Percentiles rank a stretch among this genome's conserved stretches.
Conservation (phyloP, 2,888 invertebrate genomes). For the Cremastinae sp. region DNA sequence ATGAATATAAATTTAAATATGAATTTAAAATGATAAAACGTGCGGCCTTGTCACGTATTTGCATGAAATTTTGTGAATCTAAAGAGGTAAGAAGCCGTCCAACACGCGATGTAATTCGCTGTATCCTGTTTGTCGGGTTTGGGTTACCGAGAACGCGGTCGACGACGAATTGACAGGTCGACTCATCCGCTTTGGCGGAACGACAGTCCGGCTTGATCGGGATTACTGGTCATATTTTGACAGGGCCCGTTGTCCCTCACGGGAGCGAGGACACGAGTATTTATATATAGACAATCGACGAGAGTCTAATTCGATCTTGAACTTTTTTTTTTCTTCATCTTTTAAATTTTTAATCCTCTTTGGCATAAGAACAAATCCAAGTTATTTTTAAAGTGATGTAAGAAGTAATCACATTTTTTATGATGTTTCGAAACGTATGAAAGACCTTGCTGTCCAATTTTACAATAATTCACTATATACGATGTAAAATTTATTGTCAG, state of each 20-base stretch:
- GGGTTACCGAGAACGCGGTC: neutral
- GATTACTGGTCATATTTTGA: conserved; percentile 44
- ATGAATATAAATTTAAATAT: too few relatives aligned
- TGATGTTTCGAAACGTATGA: too few relatives aligned
- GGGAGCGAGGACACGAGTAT: neutral
- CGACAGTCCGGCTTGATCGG: conserved; percentile 20
- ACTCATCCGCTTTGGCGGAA: conserved; percentile 48
- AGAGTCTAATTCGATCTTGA: too few relatives aligned
- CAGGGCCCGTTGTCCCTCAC: neutral
- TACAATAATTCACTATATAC: too few relatives aligned
- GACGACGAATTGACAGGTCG: conserved; percentile 49
- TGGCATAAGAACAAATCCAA: too few relatives aligned
- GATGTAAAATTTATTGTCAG: too few relatives aligned
- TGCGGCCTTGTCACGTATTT: conserved; percentile 48
- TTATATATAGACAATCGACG: too few relatives aligned
- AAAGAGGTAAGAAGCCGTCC: conserved; percentile 57
- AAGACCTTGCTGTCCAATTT: too few relatives aligned
- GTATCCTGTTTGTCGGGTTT: conserved; percentile 53
- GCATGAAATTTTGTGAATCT: conserved; percentile 55
- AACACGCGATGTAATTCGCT: conserved; percentile 58
- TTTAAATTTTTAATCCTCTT: too few relatives aligned
- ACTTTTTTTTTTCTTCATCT: too few relatives aligned
- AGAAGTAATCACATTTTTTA: neutral
- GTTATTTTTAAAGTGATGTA: too few relatives aligned
- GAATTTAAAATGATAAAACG: neutral